Evolutionary conservation across 2,888 invertebrate genomes (phyloP), one percentile per base, ranked within the genome.

Genomic region (Pteria penguin): DNA sequence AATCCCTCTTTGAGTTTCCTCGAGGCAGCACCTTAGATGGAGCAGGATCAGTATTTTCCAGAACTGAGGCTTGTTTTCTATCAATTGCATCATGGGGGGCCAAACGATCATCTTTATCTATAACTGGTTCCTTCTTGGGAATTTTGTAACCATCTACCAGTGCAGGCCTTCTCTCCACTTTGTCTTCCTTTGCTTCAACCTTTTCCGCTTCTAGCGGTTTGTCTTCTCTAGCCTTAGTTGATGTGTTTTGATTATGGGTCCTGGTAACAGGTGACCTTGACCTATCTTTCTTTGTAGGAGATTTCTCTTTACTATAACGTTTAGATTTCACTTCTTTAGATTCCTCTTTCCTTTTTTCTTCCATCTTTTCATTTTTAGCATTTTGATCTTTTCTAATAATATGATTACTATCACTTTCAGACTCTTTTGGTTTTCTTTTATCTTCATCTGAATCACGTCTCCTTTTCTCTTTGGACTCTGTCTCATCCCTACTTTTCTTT

Each of bases 211-310:
- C 65, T 14, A 27, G 36, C 22, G 45, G 11, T 24, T 36, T 26
- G 18, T 70, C 70, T 2, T 2, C 26, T 18, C 61, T 68, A n/a
- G 58, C 24, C 26, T 58, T 52, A 26, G 63, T 45, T 29, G 68
- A 31, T 22, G 66, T 36, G 18, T 68, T 62, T 52, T 33, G 62
- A 5, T 66, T 57, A 22, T 45, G 26, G 5, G 63, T 36, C 45
- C 62, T 73, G 33, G 62, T 36, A 14, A 62, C 61, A 54, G 82
- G 82, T 60, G 77, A 78, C 36, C 80, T 79, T 52, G 80, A 80
- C 58, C 80, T 75, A 63, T 68, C 71, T 60, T 68, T 62, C 29
- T 66, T 61, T 31, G 33, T 24, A 32, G 72, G 61, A 26, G 72
- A 78, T 68, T 68, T 76, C 32, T 75, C 70, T 66, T 73, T 75